Evolutionary conservation across 2,888 invertebrate species (phyloP).

Genomic region (Abrostola triplasia): DNA sequence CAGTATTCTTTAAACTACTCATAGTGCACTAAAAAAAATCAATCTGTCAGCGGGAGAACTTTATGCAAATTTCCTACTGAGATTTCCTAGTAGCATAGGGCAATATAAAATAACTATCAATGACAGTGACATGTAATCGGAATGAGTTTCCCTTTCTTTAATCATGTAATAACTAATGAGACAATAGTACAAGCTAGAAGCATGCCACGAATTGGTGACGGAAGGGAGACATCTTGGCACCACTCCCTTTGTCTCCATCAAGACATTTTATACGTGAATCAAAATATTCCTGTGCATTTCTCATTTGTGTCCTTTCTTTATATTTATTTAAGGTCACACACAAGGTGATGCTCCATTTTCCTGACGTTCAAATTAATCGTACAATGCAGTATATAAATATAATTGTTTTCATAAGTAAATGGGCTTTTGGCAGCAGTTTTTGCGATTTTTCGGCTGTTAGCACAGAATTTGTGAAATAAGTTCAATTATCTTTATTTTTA

Average conservation of each 20-base stretch:
- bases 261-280: constrained; percentile 24
- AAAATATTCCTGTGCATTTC: constrained; percentile 29
- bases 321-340: constrained; percentile 44
- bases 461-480: constrained; percentile 13
- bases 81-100: no score
- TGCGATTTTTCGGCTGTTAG: constrained; percentile 6
- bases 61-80: no score
- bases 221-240: constrained; percentile 14
- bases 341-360: constrained; percentile 52
- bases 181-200: no score
- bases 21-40: no score
- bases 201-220: no score
- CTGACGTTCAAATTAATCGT: constrained; percentile 39
- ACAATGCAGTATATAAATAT: constrained; percentile 43
- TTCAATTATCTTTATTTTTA: constrained; percentile 1
- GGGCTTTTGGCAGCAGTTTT: constrained; percentile 31
- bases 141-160: constrained; percentile 11
- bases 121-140: no score
- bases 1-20: no score
- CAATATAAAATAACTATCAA: no score
- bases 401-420: constrained; percentile 42
- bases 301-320: constrained; percentile 42
- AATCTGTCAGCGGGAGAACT: no score
- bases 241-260: constrained; percentile 28
- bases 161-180: no score